These are phyloP conservation scores for Scaptomyza graminum DNA, from an alignment of 1,140 invertebrate species.

Conservation along the genomic window DNA sequence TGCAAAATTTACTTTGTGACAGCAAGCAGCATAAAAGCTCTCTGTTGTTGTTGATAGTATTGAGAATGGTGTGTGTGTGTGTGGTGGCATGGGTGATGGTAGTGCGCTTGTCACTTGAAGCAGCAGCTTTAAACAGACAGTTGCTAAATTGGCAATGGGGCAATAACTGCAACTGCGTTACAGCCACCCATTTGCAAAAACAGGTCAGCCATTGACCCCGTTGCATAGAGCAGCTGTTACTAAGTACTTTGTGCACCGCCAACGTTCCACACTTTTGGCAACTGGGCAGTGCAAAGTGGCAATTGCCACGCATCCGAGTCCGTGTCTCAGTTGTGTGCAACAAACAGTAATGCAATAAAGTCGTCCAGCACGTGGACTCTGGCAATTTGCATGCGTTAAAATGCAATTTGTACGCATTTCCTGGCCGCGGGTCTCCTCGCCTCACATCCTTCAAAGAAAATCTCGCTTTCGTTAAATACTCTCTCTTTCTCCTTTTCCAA, in stretches of 20 bases:
- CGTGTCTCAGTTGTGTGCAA: slow-evolving; percentile 25
- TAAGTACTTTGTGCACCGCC: neutral
- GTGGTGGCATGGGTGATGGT: slow-evolving; percentile 17
- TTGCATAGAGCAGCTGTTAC: slow-evolving; percentile 12
- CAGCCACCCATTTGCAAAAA: slow-evolving; percentile 10
- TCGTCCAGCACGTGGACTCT: slow-evolving; percentile 55
- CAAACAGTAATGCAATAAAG: slow-evolving; percentile 71
- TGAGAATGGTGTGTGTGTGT: slow-evolving; percentile 17
- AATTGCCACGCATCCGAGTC: slow-evolving; percentile 40
- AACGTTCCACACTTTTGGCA: slow-evolving; percentile 36
- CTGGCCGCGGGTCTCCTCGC: slow-evolving; percentile 55
- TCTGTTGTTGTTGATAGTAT: slow-evolving; percentile 34
- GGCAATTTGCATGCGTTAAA: slow-evolving; percentile 82
- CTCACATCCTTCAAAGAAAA: slow-evolving; percentile 42
- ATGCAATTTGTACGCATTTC: slow-evolving; percentile 80
- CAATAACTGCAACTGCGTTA: slow-evolving; percentile 5
- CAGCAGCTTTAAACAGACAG: slow-evolving; percentile 30
- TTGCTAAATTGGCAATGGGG: slow-evolving; percentile 45
- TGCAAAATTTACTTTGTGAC: slow-evolving; percentile 38
- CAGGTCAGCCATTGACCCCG: slow-evolving; percentile 42
- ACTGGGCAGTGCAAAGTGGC: slow-evolving; percentile 58
- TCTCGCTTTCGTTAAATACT: slow-evolving; percentile 32
- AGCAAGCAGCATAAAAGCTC: slow-evolving; percentile 6
- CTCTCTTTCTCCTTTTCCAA: neutral
- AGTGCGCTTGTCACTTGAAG: slow-evolving; percentile 56